Conservation (phyloP, 1,140 invertebrate genomes). For the Zaprionus vittiger region DNA sequence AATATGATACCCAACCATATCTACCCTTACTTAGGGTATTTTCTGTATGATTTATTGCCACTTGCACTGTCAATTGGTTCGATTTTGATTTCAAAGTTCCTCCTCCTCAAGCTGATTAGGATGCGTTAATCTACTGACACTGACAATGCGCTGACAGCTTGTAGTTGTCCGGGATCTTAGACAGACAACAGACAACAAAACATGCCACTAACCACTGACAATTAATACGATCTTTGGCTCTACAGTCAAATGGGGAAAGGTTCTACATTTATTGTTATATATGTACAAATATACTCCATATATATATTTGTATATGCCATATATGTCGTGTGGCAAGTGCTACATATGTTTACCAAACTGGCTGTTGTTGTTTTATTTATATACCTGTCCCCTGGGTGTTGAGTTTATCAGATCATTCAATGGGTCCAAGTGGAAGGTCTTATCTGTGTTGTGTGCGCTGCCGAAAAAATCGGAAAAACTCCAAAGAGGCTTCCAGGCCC, state of each 20-base stretch:
- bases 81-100: neutral
- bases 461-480: slow-evolving; percentile 20
- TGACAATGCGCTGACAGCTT: neutral
- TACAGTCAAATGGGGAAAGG: neutral
- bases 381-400: slow-evolving; percentile 9
- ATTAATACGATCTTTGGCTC: slow-evolving; percentile 25
- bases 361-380: slow-evolving; percentile 18
- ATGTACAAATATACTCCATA: neutral
- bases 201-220: neutral
- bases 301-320: neutral
- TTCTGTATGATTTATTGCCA: neutral
- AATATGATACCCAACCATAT: neutral
- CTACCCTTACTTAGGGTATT: neutral
- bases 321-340: neutral
- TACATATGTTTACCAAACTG: slow-evolving; percentile 6
- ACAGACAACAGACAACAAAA: neutral
- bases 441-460: neutral
- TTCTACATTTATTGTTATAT: neutral
- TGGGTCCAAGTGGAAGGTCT: slow-evolving; percentile 4
- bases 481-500: slow-evolving; percentile 5
- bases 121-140: neutral
- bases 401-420: slow-evolving; percentile 18
- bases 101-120: neutral
- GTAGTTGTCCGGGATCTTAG: slow-evolving; percentile 3
- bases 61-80: neutral